Percentiles rank a stretch among this genome's conserved stretches.
These are phyloP conservation scores for Planiliza haematocheilus DNA, from an alignment of 2,113 vertebrate genomes.

Conservation along the genomic window DNA sequence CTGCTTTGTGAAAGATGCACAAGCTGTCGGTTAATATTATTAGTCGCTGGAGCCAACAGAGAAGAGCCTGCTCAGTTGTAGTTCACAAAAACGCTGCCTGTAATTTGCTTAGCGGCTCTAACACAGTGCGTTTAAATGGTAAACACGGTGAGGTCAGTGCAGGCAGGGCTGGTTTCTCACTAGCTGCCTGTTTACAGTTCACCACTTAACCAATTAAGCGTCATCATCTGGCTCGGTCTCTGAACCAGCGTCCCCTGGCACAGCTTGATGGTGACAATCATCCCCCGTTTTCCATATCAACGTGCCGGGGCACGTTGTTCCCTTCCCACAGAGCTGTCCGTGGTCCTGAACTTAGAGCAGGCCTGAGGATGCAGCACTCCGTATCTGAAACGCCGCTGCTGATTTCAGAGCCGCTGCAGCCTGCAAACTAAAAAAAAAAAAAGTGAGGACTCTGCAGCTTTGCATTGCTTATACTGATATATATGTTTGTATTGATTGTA, in stretches of 20 bases:
- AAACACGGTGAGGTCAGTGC: conserved; percentile 47
- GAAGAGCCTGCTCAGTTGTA: not conserved
- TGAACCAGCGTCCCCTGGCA: conserved; percentile 55
- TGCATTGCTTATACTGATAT: not conserved
- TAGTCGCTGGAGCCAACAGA: too few relatives aligned
- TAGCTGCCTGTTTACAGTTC: conserved; percentile 64
- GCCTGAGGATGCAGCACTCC: conserved; percentile 18
- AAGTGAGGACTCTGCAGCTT: not conserved
- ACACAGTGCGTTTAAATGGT: conserved; percentile 3
- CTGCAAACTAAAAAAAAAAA: not conserved
- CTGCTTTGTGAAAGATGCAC: not conserved
- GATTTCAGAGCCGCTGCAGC: conserved; percentile 2
- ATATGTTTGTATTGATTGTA: not conserved
- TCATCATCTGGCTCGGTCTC: conserved; percentile 39
- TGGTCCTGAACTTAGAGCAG: conserved; percentile 74
- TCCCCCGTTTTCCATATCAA: conserved; percentile 25
- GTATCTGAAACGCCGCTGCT: not conserved
- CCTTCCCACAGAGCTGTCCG: conserved; percentile 69
- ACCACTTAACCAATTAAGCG: conserved; percentile 58
- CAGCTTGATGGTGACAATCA: conserved; percentile 48
- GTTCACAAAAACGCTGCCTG: not conserved
- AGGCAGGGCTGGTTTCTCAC: conserved; percentile 27
- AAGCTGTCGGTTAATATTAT: too few relatives aligned
- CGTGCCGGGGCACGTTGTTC: conserved; percentile 34
- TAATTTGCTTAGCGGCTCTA: conserved; percentile 21